Evolutionary conservation across 2,797 vertebrate genomes (phyloP), one percentile per base, ranked within the genome.

Genomic region (Arrhamphus sclerolepis): DNA sequence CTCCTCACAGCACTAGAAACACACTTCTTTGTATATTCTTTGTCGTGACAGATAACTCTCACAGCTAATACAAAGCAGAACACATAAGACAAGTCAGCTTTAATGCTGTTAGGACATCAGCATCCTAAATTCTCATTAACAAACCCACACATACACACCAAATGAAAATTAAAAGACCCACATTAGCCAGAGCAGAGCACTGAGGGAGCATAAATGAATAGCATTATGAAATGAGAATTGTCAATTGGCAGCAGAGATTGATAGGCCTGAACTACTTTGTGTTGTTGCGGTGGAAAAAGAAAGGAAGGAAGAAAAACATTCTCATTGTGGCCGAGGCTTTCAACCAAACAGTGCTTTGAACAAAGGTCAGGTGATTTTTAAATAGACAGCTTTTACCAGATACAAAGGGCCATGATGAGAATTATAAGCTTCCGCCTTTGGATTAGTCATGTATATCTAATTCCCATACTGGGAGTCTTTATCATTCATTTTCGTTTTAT

Each of bases 61-160:
- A 7, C 47, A 21, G 60, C 68, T 88, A 86, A 90, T 86, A 71
- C 78, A 85, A 89, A 87, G 79, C 87, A 87, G 85, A 86, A 49
- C 68, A 69, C 80, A 68, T 40, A 83, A 79, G 66, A 82, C 56
- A 82, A 85, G 82, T 70, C 68, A 73, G 68, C 44, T 65, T 47
- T 85, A 85, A 89, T 82, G 62, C 9, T 39, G 72, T 89, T 86
- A 83, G 67, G 47, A 62, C 46, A 57, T 59, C 43, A 65, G 68
- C 73, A 77, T 57, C 66, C 72, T 57, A 24, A 82, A 60, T 72
- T 72, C 63, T 69, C 62, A 19, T 50, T 2, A 54, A 72, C 63
- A 54, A 46, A 64, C 43, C 47, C 40, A 48, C 67, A 46, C 26
- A 39, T 68, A 49, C 39, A 28, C 55, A 39, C 46, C 56, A 67